Percentiles rank a stretch among this genome's conserved stretches.
Conservation (phyloP, 2,888 invertebrate species). For the Drosophila mulleri region DNA sequence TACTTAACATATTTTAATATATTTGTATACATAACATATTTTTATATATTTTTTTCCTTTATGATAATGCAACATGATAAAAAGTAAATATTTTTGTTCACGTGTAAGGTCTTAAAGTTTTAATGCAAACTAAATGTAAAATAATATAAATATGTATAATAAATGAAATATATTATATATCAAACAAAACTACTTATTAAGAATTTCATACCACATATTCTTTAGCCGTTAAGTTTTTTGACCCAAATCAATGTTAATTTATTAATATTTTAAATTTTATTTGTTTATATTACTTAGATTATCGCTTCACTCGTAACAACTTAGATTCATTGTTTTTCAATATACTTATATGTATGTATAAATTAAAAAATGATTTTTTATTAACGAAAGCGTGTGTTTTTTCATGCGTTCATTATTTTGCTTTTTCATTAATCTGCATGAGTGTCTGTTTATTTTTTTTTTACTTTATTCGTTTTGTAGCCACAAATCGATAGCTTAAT, state of each 20-base stretch:
- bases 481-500: constrained; percentile 77
- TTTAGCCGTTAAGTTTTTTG: too few species aligned
- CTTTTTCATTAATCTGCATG: constrained; percentile 26
- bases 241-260: neutral
- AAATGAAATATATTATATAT: too few species aligned
- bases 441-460: constrained; percentile 1
- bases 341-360: neutral
- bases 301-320: neutral
- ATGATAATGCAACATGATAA: neutral
- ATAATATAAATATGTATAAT: too few species aligned
- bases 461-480: constrained; percentile 31
- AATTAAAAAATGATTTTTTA: neutral
- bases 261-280: neutral
- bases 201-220: too few species aligned
- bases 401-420: neutral
- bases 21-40: neutral
- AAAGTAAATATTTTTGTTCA: neutral
- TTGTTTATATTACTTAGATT: neutral
- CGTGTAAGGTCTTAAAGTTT: too few species aligned
- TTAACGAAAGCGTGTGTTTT: neutral
- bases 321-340: neutral
- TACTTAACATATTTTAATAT: neutral
- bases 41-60: neutral
- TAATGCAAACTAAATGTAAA: too few species aligned
- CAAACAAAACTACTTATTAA: too few species aligned